Conservation (phyloP, 2,113 vertebrate genomes). For the Cranoglanis bouderius region DNA sequence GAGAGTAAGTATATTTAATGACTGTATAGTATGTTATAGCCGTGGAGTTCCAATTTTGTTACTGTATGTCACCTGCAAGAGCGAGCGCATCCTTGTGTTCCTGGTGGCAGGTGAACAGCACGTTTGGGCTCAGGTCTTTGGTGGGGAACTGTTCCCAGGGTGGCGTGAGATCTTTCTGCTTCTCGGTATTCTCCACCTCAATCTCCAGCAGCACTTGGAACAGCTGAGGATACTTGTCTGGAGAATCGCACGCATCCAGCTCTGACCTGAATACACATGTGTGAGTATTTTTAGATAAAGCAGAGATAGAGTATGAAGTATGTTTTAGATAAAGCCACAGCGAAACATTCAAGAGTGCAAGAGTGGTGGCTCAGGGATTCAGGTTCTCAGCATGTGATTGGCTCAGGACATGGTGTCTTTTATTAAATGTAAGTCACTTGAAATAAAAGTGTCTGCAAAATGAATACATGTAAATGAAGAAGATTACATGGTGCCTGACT, state of each 20-base stretch:
- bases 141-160: constrained; percentile 96
- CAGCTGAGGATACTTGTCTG: constrained; percentile 96
- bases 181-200: constrained; percentile 88
- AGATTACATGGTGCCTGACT: background rate
- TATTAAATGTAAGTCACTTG: background rate
- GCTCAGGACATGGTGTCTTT: background rate
- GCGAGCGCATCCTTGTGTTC: constrained; percentile 91
- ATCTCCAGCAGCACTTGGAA: constrained; percentile 92
- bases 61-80: constrained; percentile 78
- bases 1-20: background rate
- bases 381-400: background rate
- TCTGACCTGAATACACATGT: constrained; percentile 79
- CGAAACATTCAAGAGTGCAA: background rate
- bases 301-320: background rate
- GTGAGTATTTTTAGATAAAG: background rate
- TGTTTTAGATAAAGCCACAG: background rate
- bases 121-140: constrained; percentile 89
- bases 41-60: background rate
- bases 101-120: constrained; percentile 94
- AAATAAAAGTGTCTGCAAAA: background rate
- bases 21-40: background rate
- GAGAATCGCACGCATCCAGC: constrained; percentile 93
- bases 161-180: constrained; percentile 89
- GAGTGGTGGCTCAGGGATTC: background rate
- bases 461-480: constrained; percentile 54